Base-by-base conservation (phyloP, 2,113 vertebrate species). In the Erythrolamprus reginae region DNA sequence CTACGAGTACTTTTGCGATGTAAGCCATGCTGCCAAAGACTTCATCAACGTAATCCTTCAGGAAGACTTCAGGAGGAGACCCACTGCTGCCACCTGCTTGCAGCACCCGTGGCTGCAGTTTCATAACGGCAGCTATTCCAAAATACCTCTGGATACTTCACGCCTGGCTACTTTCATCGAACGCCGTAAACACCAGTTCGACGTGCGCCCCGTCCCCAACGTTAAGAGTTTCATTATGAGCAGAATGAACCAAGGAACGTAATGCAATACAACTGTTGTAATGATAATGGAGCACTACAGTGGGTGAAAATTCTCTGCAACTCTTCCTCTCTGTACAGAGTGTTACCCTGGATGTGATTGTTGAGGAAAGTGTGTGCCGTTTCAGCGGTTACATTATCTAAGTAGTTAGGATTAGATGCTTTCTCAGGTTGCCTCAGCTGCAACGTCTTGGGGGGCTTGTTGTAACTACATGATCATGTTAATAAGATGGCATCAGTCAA, bases 91-190 rank as follows among this genome's bases (percentile, higher is more conserved):
- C 87, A 97, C 97, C 38, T 99, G 99, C 93, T 97, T 99, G 90
- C 99, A 99, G 96, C 98, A 99, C 5, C 99, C 98, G 0, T 99
- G 99, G 99, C 97, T 99, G 87, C 98, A 98, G 0, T 97, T 97
- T 0, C 98, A 98, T 83, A 98, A 97, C 0, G 98, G 98, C 89
- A 98, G 98, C 94, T 98, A 99, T 95, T 98, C 98, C 96, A 98
- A 98, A 95, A 97, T 97, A 4, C 98, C 99, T 0, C 96, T 99
- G 97, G 99, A 99, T 94, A 99, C 98, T 1, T 97, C 97, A 2
- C 98, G 99, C 82, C 90, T 99, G 95, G 98, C 98, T 0, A 97
- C 98, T 28, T 99, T 99, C 94, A 98, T 99, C 0, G 99, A 99
- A 89, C 97, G 99, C 53, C 98, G 99, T 92, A 97, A 96, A 90